phyloP scores from a whole-genome alignment of 2,888 invertebrate genomes.

The Diaphora mendica region DNA sequence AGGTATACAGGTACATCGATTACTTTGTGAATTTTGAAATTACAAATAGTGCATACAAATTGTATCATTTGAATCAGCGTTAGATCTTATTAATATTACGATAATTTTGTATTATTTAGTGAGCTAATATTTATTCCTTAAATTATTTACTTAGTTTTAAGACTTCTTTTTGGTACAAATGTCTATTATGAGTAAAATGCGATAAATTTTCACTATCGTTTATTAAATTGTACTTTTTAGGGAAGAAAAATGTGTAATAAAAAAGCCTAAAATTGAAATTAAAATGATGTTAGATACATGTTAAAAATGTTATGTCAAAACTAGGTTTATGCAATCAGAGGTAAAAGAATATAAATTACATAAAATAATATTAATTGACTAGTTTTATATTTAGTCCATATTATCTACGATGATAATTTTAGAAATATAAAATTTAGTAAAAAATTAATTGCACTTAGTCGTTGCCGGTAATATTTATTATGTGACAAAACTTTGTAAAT shows the following conservation, averaged over 20 bases:
- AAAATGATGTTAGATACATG: not conserved
- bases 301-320: not conserved
- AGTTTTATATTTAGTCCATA: conserved; percentile 39
- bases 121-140: conserved; percentile 47
- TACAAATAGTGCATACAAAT: conserved; percentile 23
- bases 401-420: conserved; percentile 37
- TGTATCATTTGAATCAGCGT: conserved; percentile 41
- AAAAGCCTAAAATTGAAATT: not conserved
- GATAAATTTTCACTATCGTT: not conserved
- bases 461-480: conserved; percentile 27
- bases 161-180: conserved; percentile 43
- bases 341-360: conserved; percentile 13
- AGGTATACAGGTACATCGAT: not conserved
- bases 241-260: not conserved
- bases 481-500: conserved; percentile 29
- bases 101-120: conserved; percentile 46
- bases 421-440: conserved; percentile 40
- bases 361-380: conserved; percentile 25
- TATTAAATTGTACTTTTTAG: not conserved
- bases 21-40: not conserved
- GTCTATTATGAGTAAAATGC: conserved; percentile 4
- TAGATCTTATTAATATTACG: conserved; percentile 33
- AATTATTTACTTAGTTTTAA: conserved; percentile 48
- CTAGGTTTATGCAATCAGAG: conserved; percentile 8
- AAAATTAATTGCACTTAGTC: conserved; percentile 10